phyloP scores from a whole-genome alignment of 2,888 invertebrate genomes.

The Arrhopalites spinosus region DNA sequence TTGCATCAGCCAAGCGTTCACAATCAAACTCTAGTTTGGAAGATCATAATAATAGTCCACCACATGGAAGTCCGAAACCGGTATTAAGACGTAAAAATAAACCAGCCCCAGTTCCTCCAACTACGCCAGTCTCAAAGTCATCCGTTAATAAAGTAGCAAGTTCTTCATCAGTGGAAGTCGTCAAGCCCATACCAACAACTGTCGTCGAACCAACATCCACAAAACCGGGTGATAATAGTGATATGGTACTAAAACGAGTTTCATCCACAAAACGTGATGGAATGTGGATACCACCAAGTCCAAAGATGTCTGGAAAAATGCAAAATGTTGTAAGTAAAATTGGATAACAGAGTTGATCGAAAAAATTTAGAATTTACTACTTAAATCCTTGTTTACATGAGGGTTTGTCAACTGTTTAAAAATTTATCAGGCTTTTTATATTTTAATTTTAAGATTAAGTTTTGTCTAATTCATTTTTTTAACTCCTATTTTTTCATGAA shows the following conservation, averaged over 20 bases:
- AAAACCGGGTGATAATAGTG: not conserved
- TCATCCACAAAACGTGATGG: conserved; percentile 43
- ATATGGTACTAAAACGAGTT: not conserved
- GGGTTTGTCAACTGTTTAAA: too few species aligned
- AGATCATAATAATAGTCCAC: conserved; percentile 67
- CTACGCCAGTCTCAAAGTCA: conserved; percentile 36
- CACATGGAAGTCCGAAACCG: conserved; percentile 75
- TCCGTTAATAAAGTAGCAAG: not conserved
- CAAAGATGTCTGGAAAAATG: too few species aligned
- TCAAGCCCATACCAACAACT: not conserved
- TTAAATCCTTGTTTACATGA: too few species aligned
- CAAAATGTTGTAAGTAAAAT: too few species aligned
- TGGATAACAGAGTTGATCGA: too few species aligned
- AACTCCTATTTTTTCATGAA: too few species aligned
- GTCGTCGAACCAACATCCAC: not conserved
- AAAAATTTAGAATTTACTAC: too few species aligned
- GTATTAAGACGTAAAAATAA: conserved; percentile 75
- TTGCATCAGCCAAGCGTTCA: conserved; percentile 64
- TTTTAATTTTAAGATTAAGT: too few species aligned
- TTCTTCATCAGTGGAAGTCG: not conserved
- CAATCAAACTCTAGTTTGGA: conserved; percentile 70
- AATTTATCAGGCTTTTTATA: too few species aligned
- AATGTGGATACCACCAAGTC: conserved; percentile 52
- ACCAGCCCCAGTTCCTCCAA: conserved; percentile 61
- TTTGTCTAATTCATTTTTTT: too few species aligned